Evolutionary conservation across 2,888 invertebrate genomes (phyloP), one percentile per base, ranked within the genome.

Genomic region (Liodrosophila aerea): DNA sequence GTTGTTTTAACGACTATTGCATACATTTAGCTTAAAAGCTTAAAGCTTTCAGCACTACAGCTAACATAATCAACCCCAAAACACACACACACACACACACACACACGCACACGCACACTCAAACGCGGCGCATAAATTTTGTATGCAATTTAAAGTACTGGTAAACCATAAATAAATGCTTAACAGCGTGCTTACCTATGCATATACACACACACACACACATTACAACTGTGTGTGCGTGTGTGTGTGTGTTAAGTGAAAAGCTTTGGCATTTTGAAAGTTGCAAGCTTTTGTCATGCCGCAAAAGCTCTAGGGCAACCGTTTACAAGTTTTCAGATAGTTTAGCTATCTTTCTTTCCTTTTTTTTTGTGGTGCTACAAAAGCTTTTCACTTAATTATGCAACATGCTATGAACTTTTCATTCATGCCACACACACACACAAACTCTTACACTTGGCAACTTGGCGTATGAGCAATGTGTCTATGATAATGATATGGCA

Each of bases 311-410:
- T 31, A 22, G 3, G 16, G 8, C 4, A 47, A 46, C 9, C 49
- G 22, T 34, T 50, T 52, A 47, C 47, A 63, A 63, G 47, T 69
- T 63, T 44, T 13, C 39, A 31, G 30, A 16, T 49, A 39, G 18
- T 30, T 22, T 22, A 2, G 22, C 16, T 40, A 33, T 49, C 41
- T 53, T 58, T 44, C 71, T 54, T 68, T 47, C 34, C 22, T 41
- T 30, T 49, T 41, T 58, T 4, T 29, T 7, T 3, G 4, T 29
- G 5, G 8, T 29, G 29, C 30, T 33, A 1, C 1, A 62, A n/a
- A 54, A 75, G 71, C 75, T 73, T 62, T 59, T 41, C 53, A 60
- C 41, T 74, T 63, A 73, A 74, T 73, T 74, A 73, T 73, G 72
- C 75, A 73, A 72, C 44, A 39, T 13, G 36, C 29, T 30, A 27